These are phyloP conservation scores for Pristionchus entomophagus DNA, from an alignment of 2,888 invertebrate genomes.

Conservation along the genomic window DNA sequence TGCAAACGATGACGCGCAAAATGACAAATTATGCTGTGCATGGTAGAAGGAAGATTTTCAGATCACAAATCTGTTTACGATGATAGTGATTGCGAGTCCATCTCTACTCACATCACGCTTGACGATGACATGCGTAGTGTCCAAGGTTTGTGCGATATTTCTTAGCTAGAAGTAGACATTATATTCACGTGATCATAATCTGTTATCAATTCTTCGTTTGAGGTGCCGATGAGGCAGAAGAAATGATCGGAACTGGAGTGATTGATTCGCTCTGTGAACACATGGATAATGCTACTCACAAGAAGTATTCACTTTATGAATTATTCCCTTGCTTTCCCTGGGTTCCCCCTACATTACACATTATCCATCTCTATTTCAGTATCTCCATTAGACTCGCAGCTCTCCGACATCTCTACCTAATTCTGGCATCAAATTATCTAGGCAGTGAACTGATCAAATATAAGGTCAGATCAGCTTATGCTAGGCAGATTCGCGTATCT, in stretches of 20 bases:
- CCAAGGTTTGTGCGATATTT: slow-evolving; percentile 48
- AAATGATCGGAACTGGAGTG: slow-evolving; percentile 46
- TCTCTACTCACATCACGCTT: slow-evolving; percentile 58
- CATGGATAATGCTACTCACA: slow-evolving; percentile 90
- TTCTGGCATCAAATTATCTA: slow-evolving; percentile 55
- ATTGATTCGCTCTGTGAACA: slow-evolving; percentile 83
- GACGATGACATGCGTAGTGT: slow-evolving; percentile 62
- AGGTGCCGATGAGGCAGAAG: slow-evolving; percentile 53
- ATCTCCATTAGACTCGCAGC: slow-evolving; percentile 85
- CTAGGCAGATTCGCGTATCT: not conserved
- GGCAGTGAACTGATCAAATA: slow-evolving; percentile 56
- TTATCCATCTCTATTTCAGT: slow-evolving; percentile 71
- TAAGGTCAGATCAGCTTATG: slow-evolving; percentile 44
- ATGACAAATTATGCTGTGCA: not conserved
- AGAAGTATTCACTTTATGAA: slow-evolving; percentile 80
- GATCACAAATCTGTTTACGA: slow-evolving; percentile 51
- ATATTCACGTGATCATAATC: not conserved
- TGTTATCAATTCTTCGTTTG: slow-evolving; percentile 41
- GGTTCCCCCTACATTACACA: too few relatives aligned
- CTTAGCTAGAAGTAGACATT: not conserved
- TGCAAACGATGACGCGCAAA: not conserved
- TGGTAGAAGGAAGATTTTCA: not conserved
- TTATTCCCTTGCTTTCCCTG: too few relatives aligned
- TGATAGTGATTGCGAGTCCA: slow-evolving; percentile 55
- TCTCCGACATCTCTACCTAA: slow-evolving; percentile 55